These are phyloP conservation scores for Drosophila persimilis DNA, from an alignment of 1,140 invertebrate genomes.

Conservation along the genomic window DNA sequence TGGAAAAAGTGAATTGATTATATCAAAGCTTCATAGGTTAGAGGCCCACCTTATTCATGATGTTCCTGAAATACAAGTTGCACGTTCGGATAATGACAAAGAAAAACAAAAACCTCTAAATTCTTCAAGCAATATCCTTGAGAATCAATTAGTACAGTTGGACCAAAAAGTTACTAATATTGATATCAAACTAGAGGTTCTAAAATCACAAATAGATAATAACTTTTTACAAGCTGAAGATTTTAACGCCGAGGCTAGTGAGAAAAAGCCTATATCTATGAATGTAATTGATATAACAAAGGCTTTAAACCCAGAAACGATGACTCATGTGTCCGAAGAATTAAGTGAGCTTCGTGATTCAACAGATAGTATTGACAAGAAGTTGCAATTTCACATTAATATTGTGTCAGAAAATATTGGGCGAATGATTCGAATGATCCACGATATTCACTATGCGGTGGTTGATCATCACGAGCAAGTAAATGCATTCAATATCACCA, in stretches of 20 bases:
- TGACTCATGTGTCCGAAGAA: slow-evolving; percentile 89
- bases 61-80: slow-evolving; percentile 15
- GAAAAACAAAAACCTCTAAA: slow-evolving; percentile 29
- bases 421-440: slow-evolving; percentile 89
- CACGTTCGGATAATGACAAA: slow-evolving; percentile 22
- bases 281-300: slow-evolving; percentile 91
- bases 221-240: slow-evolving; percentile 91
- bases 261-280: slow-evolving; percentile 91
- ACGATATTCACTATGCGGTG: slow-evolving; percentile 91
- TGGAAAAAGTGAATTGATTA: slow-evolving; percentile 91
- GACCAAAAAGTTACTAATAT: slow-evolving; percentile 92
- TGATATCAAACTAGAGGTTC: slow-evolving; percentile 89
- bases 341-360: slow-evolving; percentile 89
- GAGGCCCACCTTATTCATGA: slow-evolving; percentile 89
- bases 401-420: slow-evolving; percentile 91
- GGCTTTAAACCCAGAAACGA: slow-evolving; percentile 89
- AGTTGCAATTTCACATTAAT: slow-evolving; percentile 93
- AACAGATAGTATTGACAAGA: slow-evolving; percentile 91
- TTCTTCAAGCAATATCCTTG: slow-evolving; percentile 81
- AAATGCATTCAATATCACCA: slow-evolving; percentile 82
- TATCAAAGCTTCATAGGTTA: slow-evolving; percentile 88
- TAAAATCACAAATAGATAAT: slow-evolving; percentile 92
- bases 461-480: slow-evolving; percentile 86
- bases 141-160: slow-evolving; percentile 87
- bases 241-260: slow-evolving; percentile 92